A percentile compares a stretch with the other conserved stretches of the same genome.
Conservation (phyloP, 2,888 invertebrate species). For the Stenichneumon culpator region DNA sequence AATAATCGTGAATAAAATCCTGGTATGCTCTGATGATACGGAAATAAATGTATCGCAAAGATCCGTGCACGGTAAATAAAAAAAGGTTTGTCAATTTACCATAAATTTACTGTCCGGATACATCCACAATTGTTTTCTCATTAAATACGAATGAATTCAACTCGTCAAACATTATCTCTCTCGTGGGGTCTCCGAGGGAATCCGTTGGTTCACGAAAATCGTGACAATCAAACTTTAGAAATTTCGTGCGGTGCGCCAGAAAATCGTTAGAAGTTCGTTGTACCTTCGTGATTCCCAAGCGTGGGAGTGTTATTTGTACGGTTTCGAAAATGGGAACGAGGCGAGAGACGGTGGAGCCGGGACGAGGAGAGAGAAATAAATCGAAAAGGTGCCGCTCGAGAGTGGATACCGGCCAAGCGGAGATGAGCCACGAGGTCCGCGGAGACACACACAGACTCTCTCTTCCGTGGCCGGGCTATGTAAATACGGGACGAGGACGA, state of each 20-base stretch:
- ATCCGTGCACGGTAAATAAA: background rate
- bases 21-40: background rate
- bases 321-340: conserved; percentile 7
- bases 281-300: conserved; percentile 28
- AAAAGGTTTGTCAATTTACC: background rate
- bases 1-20: no score
- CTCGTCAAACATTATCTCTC: background rate
- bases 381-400: conserved; percentile 46
- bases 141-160: background rate
- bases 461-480: conserved; percentile 40
- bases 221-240: conserved; percentile 14
- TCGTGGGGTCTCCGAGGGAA: background rate
- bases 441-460: conserved; percentile 12
- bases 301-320: conserved; percentile 43
- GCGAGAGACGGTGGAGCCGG: background rate
- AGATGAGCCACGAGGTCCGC: conserved; percentile 58
- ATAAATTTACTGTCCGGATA: background rate
- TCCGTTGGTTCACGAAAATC: background rate
- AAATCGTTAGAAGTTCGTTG: conserved; percentile 12
- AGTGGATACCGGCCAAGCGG: conserved; percentile 32
- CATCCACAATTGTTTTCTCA: background rate
- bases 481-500: conserved; percentile 63
- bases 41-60: background rate
- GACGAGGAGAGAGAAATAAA: conserved; percentile 37
- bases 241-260: background rate